Conservation (phyloP, 1,140 invertebrate genomes). For the Argopecten irradians region DNA sequence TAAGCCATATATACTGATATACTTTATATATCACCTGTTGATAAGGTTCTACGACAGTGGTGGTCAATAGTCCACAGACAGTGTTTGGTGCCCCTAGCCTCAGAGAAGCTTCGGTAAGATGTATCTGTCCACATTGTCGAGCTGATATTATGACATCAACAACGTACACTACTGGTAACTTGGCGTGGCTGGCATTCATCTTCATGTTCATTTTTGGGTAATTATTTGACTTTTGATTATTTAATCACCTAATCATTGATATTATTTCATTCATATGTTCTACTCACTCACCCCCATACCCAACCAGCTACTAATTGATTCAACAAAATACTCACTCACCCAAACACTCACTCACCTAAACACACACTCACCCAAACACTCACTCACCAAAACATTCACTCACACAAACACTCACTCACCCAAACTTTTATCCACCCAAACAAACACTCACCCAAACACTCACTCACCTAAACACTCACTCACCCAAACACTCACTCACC, state of each 20-base stretch:
- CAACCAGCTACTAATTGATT: neutral
- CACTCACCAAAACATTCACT: neutral
- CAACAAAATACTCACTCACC: neutral
- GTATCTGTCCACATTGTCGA: constrained; percentile 59
- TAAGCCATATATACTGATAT: too few relatives aligned
- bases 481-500: neutral
- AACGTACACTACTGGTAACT: constrained; percentile 60
- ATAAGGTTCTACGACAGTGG: constrained; percentile 6
- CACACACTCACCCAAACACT: neutral
- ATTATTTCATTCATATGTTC: neutral
- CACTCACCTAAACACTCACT: neutral
- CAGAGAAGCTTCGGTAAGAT: constrained; percentile 55
- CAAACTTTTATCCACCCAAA: neutral
- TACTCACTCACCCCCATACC: neutral
- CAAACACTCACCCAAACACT: too few relatives aligned
- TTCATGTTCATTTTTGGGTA: constrained; percentile 63
- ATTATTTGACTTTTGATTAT: constrained; percentile 28
- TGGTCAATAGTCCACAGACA: constrained; percentile 21
- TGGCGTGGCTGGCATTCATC: constrained; percentile 60
- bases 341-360: neutral
- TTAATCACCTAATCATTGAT: neutral
- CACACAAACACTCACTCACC: neutral
- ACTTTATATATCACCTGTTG: too few relatives aligned
- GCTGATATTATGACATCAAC: constrained; percentile 63
- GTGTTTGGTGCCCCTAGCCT: constrained; percentile 25